A percentile compares a stretch with the other conserved stretches of the same genome.
These are phyloP conservation scores for Engraulis encrasicolus DNA, from an alignment of 2,113 vertebrate species.

Conservation along the genomic window DNA sequence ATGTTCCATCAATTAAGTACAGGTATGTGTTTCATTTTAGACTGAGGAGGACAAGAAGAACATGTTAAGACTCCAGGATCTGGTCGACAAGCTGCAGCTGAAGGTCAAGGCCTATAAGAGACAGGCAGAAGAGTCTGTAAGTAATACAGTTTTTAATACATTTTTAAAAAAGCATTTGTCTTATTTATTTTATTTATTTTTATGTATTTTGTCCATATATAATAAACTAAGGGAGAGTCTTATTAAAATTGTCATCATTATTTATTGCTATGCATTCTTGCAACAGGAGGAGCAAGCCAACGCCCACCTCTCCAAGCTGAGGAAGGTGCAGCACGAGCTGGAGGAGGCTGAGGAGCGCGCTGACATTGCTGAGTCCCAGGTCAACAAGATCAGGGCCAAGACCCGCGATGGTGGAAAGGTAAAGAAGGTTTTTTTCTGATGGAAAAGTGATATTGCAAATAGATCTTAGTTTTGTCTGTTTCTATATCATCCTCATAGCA, in stretches of 20 bases:
- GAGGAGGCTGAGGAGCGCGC: conserved; percentile 84
- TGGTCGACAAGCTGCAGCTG: conserved; percentile 81
- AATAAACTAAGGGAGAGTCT: too few species aligned
- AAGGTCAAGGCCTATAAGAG: conserved; percentile 93
- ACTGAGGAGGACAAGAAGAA: conserved; percentile 57
- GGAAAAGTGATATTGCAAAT: too few species aligned
- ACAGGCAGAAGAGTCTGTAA: conserved; percentile 84
- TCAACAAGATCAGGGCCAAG: conserved; percentile 82
- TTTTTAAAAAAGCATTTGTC: too few species aligned
- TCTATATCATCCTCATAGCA: too few species aligned
- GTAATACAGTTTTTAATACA: too few species aligned
- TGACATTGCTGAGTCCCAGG: conserved; percentile 81
- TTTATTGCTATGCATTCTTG: background rate
- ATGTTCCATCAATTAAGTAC: too few species aligned
- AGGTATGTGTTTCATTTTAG: too few species aligned
- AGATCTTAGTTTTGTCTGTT: too few species aligned
- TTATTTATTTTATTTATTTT: too few species aligned
- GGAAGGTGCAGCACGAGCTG: conserved; percentile 80
- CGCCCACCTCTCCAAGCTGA: conserved; percentile 70
- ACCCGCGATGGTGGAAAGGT: conserved; percentile 77
- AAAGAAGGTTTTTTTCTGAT: too few species aligned
- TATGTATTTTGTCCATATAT: too few species aligned
- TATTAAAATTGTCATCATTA: too few species aligned
- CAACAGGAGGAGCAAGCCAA: conserved; percentile 71
- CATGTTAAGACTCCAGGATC: conserved; percentile 60